Percentiles rank a stretch among this genome's conserved stretches.
phyloP scores from a whole-genome alignment of 92 coral and sea anemone species.

The Scolanthus callimorphus region DNA sequence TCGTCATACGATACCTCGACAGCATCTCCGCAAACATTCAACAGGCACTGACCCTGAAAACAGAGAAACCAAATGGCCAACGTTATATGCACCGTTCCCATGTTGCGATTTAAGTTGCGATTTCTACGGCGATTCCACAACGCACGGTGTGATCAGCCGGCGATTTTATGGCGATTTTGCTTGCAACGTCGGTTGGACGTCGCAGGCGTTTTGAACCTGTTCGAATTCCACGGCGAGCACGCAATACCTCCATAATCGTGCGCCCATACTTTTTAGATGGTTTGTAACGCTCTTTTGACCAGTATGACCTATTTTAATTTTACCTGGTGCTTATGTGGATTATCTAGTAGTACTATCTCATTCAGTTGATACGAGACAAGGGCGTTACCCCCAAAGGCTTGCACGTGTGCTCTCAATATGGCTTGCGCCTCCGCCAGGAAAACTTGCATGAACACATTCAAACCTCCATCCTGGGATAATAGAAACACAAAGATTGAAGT shows the following conservation, averaged over 20 bases:
- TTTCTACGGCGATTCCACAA: neutral
- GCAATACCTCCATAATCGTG: no score
- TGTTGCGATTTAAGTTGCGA: neutral
- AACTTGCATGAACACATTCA: slow-evolving; percentile 91
- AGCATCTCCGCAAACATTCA: slow-evolving; percentile 92
- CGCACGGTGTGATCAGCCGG: no score
- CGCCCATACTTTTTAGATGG: no score
- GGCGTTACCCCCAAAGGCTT: slow-evolving; percentile 93
- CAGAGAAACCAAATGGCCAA: no score
- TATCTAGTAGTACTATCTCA: slow-evolving; percentile 83
- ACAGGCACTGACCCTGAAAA: slow-evolving; percentile 83
- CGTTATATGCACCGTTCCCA: neutral
- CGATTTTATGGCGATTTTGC: no score
- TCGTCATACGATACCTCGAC: slow-evolving; percentile 75
- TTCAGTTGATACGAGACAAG: slow-evolving; percentile 83
- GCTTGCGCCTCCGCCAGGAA: slow-evolving; percentile 98
- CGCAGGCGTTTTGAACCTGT: no score
- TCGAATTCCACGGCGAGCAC: no score
- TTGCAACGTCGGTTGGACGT: no score
- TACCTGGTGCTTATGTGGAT: slow-evolving; percentile 98
- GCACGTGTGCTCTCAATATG: slow-evolving; percentile 83
- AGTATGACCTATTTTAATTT: neutral
- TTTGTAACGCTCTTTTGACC: no score
- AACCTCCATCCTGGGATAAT: slow-evolving; percentile 84
- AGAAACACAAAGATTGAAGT: no score